Percentiles rank a stretch among this genome's conserved stretches.
Evolutionary conservation across 2,888 invertebrate species (phyloP).

Genomic region (Apamea sordens): DNA sequence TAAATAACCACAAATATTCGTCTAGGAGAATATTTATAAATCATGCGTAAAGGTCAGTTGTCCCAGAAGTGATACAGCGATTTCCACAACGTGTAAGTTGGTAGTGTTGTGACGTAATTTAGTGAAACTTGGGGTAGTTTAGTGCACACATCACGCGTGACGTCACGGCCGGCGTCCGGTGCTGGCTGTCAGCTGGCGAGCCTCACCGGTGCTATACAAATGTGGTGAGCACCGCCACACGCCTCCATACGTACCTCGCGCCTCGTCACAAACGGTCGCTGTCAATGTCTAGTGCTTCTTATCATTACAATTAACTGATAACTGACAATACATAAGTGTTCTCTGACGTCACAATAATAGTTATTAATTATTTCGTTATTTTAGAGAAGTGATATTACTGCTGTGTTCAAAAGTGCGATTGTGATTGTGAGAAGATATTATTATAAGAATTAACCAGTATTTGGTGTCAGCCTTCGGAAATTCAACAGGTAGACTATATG

Average conservation of each 20-base stretch:
- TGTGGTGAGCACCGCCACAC: constrained; percentile 69
- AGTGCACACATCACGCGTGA: constrained; percentile 44
- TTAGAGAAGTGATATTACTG: constrained; percentile 44
- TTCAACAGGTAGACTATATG: constrained; percentile 53
- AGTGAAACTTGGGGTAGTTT: constrained; percentile 47
- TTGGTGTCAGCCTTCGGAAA: constrained; percentile 36
- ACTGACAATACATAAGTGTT: constrained; percentile 73
- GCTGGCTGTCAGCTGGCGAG: constrained; percentile 65
- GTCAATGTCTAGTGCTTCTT: constrained; percentile 68
- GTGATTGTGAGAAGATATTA: constrained; percentile 41
- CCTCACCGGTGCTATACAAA: constrained; percentile 73
- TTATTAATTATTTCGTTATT: constrained; percentile 48
- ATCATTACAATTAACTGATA: constrained; percentile 82
- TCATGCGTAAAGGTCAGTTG: constrained; percentile 42
- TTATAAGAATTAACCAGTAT: constrained; percentile 38
- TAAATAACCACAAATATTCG: constrained; percentile 19
- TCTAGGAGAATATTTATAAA: neutral
- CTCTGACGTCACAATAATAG: constrained; percentile 69
- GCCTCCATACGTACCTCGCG: constrained; percentile 79
- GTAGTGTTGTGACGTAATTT: constrained; percentile 55
- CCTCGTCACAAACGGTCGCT: constrained; percentile 74
- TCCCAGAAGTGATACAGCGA: constrained; percentile 23
- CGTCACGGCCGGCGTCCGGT: constrained; percentile 61
- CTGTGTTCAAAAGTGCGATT: constrained; percentile 38
- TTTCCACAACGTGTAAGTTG: constrained; percentile 18